phyloP scores from a whole-genome alignment of 2,113 vertebrate species.

The Pelmatolapia mariae region DNA sequence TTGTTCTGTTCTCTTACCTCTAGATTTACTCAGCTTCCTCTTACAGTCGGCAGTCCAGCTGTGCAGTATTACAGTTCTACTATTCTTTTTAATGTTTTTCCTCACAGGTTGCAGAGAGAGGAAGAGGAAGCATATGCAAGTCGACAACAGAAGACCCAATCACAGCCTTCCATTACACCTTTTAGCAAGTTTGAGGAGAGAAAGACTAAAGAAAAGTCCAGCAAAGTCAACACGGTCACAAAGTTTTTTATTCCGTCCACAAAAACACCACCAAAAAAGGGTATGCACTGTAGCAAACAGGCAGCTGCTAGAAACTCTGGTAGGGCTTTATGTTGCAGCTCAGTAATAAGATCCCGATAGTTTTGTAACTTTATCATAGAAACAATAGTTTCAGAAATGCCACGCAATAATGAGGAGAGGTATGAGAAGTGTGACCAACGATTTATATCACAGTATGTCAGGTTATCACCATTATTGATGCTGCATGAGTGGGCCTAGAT shows the following conservation, averaged over 20 bases:
- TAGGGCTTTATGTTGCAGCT: neutral
- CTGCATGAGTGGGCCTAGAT: neutral
- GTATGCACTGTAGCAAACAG: conserved; percentile 53
- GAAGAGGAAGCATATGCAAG: conserved; percentile 90
- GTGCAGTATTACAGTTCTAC: neutral
- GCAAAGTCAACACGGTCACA: conserved; percentile 90
- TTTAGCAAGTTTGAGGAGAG: conserved; percentile 91
- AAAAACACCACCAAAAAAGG: conserved; percentile 83
- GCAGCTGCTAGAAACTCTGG: neutral
- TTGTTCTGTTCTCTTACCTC: neutral
- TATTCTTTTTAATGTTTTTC: neutral
- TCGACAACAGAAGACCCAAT: conserved; percentile 77
- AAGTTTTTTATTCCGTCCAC: conserved; percentile 92
- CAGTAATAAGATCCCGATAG: accelerated
- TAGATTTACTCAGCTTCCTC: neutral
- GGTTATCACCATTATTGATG: neutral
- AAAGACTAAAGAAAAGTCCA: conserved; percentile 88
- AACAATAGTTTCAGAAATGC: neutral
- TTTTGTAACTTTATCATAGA: neutral
- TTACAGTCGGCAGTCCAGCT: neutral
- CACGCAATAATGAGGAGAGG: neutral
- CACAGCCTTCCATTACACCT: conserved; percentile 74
- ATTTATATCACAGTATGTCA: neutral
- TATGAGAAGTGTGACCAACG: neutral
- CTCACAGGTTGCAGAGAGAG: conserved; percentile 80